A percentile compares a stretch with the other conserved stretches of the same genome.
phyloP scores from a whole-genome alignment of 2,888 invertebrate species.

The Mimumesa dahlbomi region DNA sequence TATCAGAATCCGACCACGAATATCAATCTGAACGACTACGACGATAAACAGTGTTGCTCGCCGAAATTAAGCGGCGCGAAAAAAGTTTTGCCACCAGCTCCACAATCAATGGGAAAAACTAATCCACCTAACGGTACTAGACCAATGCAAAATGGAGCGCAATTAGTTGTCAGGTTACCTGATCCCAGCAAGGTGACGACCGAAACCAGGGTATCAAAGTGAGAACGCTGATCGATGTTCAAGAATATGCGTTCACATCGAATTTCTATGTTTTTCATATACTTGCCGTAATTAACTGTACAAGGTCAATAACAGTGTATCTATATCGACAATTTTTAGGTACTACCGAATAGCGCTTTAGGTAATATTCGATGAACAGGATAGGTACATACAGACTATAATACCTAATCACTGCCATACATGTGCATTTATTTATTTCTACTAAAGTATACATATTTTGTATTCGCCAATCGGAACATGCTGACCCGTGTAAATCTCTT shows the following conservation, averaged over 20 bases:
- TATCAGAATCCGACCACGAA: constrained; percentile 63
- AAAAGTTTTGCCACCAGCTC: constrained; percentile 71
- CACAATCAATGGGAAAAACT: constrained; percentile 54
- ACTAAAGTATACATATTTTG: constrained; percentile 44
- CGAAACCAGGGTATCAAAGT: constrained; percentile 76
- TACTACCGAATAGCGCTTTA: constrained; percentile 21
- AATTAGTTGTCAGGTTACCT: constrained; percentile 78
- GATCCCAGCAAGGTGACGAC: constrained; percentile 76
- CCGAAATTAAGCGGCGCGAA: constrained; percentile 75
- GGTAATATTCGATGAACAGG: constrained; percentile 14
- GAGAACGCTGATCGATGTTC: constrained; percentile 35
- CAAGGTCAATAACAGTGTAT: constrained; percentile 38
- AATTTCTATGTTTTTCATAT: constrained; percentile 43
- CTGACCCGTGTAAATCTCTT: constrained; percentile 24
- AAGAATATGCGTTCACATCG: constrained; percentile 22
- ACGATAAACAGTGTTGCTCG: constrained; percentile 74
- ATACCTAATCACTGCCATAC: constrained; percentile 54
- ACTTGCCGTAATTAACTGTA: constrained; percentile 42
- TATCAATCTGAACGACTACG: constrained; percentile 66
- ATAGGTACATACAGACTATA: constrained; percentile 26
- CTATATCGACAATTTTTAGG: constrained; percentile 34
- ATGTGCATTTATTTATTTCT: constrained; percentile 59
- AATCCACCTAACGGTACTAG: constrained; percentile 67
- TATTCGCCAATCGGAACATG: constrained; percentile 34
- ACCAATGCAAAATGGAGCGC: constrained; percentile 75